A percentile compares a stretch with the other conserved stretches of the same genome.
These are phyloP conservation scores for Clavelina lepadiformis DNA, from an alignment of 23 tunicate species.

Conservation along the genomic window DNA sequence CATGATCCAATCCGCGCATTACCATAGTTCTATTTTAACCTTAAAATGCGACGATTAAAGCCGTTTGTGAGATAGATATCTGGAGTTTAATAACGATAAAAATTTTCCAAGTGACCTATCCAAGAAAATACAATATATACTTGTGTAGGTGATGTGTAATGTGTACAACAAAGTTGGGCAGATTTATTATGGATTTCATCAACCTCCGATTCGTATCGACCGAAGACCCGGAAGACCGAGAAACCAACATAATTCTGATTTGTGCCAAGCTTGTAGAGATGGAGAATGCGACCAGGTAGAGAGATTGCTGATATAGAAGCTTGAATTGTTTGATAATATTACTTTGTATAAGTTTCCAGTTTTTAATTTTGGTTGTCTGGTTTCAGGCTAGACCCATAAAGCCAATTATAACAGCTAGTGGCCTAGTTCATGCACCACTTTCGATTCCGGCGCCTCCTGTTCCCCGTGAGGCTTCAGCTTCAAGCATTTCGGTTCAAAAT, in stretches of 20 bases:
- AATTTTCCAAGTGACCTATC: too few relatives aligned
- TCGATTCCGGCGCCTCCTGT: too few relatives aligned
- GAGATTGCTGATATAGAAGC: background rate
- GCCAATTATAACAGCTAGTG: too few relatives aligned
- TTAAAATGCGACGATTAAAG: too few relatives aligned
- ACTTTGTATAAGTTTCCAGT: background rate
- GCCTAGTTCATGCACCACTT: too few relatives aligned
- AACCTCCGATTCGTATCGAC: slow-evolving; percentile 81
- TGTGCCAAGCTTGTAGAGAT: slow-evolving; percentile 98
- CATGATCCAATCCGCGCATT: too few relatives aligned
- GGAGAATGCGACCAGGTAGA: slow-evolving; percentile 96
- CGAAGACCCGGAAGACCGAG: slow-evolving; percentile 94
- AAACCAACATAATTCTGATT: slow-evolving; percentile 88
- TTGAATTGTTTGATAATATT: too few relatives aligned
- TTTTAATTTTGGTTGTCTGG: background rate
- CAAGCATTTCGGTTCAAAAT: too few relatives aligned
- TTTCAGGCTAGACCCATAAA: slow-evolving; percentile 33
- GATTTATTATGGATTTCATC: slow-evolving; percentile 79
- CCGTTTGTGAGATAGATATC: too few relatives aligned
- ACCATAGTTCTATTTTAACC: too few relatives aligned
- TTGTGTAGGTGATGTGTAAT: slow-evolving; percentile 89
- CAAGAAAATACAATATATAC: background rate
- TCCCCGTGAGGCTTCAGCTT: too few relatives aligned
- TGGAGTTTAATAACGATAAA: too few relatives aligned
- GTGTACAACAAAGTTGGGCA: slow-evolving; percentile 93